A percentile compares a stretch with the other conserved stretches of the same genome.
These are phyloP conservation scores for Tachystola acroxantha DNA, from an alignment of 2,888 invertebrate genomes.

Conservation along the genomic window DNA sequence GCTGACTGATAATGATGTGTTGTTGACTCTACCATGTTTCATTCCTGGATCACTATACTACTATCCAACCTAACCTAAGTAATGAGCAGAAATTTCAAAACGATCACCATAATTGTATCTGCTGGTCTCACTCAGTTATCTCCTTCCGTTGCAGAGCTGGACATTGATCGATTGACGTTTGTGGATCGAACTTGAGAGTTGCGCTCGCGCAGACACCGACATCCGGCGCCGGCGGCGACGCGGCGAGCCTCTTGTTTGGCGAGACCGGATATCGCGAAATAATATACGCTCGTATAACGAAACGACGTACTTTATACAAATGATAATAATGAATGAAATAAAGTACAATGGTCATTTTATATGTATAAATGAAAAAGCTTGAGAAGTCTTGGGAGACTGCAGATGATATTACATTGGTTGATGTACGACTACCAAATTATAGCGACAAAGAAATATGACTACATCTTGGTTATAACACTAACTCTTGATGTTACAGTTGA, in stretches of 20 bases:
- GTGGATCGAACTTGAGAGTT: slow-evolving; percentile 34
- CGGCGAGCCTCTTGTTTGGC: slow-evolving; percentile 21
- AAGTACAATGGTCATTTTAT: too few relatives aligned
- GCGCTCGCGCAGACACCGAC: slow-evolving; percentile 34
- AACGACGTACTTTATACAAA: background rate
- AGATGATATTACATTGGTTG: too few relatives aligned
- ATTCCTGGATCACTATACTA: too few relatives aligned
- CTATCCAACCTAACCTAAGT: too few relatives aligned
- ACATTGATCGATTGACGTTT: slow-evolving; percentile 52
- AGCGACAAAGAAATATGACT: too few relatives aligned
- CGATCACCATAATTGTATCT: background rate
- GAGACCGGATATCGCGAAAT: slow-evolving; percentile 39
- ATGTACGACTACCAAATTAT: too few relatives aligned
- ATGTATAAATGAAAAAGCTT: too few relatives aligned
- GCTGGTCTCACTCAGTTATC: slow-evolving; percentile 19
- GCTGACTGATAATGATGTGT: too few relatives aligned
- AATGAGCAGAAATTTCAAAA: too few relatives aligned
- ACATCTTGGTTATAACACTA: too few relatives aligned
- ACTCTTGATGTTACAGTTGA: too few relatives aligned
- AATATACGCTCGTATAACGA: slow-evolving; percentile 15
- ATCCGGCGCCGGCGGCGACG: slow-evolving; percentile 17
- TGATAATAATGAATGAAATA: background rate
- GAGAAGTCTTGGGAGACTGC: background rate
- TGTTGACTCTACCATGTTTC: too few relatives aligned
- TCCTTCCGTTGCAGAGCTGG: slow-evolving; percentile 31